Percentiles rank a stretch among this genome's conserved stretches.
Evolutionary conservation across 2,888 invertebrate genomes (phyloP).

Genomic region (Hemaris fuciformis): DNA sequence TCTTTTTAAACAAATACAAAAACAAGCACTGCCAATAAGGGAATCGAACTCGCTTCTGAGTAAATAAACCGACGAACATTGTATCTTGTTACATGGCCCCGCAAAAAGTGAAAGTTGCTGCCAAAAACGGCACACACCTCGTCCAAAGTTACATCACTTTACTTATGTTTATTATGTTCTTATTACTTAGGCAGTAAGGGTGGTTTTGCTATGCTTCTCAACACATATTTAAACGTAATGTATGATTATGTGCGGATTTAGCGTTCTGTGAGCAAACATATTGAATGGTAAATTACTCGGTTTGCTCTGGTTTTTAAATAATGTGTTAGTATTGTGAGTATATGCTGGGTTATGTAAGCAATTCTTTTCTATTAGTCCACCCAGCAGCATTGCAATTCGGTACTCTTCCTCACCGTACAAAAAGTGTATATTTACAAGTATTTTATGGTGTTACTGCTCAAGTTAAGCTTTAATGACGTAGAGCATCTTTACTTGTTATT

Average conservation of each 20-base stretch:
- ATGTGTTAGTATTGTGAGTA: background rate
- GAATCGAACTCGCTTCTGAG: background rate
- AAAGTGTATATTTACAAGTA: too few relatives aligned
- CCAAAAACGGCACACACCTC: background rate
- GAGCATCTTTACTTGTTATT: too few relatives aligned
- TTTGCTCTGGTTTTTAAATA: background rate
- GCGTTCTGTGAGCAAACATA: background rate
- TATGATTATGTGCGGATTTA: background rate
- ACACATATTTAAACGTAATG: constrained; percentile 1
- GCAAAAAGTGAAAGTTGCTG: constrained; percentile 14
- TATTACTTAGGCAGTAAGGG: background rate
- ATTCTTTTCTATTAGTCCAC: background rate
- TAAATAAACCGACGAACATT: background rate
- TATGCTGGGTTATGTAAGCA: background rate
- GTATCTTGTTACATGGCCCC: constrained; percentile 7
- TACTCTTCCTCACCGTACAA: too few relatives aligned
- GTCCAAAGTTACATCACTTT: constrained; percentile 6
- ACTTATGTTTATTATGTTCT: background rate
- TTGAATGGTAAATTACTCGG: background rate
- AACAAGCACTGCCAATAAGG: background rate
- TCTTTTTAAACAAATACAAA: background rate
- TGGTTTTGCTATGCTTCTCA: background rate
- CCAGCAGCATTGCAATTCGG: too few relatives aligned
- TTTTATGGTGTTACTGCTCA: too few relatives aligned
- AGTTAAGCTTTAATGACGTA: too few relatives aligned